Base-by-base conservation (phyloP, 2,113 vertebrate species). In the Amphiprion percula region DNA sequence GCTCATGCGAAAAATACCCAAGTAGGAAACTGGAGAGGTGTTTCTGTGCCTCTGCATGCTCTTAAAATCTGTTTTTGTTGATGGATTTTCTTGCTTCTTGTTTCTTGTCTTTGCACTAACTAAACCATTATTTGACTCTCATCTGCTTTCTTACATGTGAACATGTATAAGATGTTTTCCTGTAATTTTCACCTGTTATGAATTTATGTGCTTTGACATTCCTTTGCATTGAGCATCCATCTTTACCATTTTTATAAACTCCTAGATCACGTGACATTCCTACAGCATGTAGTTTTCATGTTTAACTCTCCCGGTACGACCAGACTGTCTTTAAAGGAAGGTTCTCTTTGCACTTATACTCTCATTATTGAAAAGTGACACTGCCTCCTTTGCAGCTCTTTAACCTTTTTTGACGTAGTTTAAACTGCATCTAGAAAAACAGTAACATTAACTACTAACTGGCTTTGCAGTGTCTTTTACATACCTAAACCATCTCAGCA, bases 21-120 rank as follows among this genome's bases (percentile, higher is more conserved):
- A 37, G 7, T 10, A 10, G 7, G 12, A 49, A 60, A n/a, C 14
- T 5, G 52, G 58, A 90, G 86, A 88, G 76, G 86, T 88, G 78
- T 94, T 93, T 94, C 88, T 90, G 83, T 86, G 54, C 26, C 49
- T 88, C 11, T 94, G 94, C 91, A 93, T 94, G 93, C 44, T 83
- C 56, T 79, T 79, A 49, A 75, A 59, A 26, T 61, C 63, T 72
- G 10, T 77, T 37, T 79, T 50, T 59, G 56, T 62, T 79, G 46
- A 37, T 37, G 8, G 33, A 9, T 46, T 65, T 67, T 64, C 19
- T 76, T 61, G 21, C 41, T 53, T 82, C 26, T n/a, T 61, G 12
- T 77, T 59, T 63, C 21, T 66, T 58, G 10, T 79, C 16, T 68
- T 10, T 62, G 6, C 30, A 39, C 49, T 72, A 58, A 84, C 74